Base-by-base conservation (phyloP, 2,113 vertebrate species). In the Serinus canaria region DNA sequence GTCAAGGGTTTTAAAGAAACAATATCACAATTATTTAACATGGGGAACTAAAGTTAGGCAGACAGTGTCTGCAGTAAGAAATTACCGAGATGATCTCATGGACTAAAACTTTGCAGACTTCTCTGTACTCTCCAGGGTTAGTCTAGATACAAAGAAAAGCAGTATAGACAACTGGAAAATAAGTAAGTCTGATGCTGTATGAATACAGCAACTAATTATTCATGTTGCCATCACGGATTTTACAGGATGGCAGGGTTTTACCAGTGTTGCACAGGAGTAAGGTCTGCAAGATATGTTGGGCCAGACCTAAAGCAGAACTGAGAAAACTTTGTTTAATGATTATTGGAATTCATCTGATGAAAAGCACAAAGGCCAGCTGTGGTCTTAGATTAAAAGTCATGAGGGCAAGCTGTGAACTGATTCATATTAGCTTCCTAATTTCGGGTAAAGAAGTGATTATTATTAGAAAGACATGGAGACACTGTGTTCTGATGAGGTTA, bases 1-100 rank as follows among this genome's bases (percentile, higher is more conserved):
- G 90, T 95, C 94, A 95, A 81, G 90, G 82, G 72, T 76, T 96
- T 93, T 95, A 76, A 94, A 94, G 92, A 89, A 95, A 95, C 75
- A 94, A 83, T 90, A 96, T 87, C 3, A 35, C 84, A 85, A 69
- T 90, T 77, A 83, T 82, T 94, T 85, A 94, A 77, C 75, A 52
- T 55, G 46, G 62, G 64, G 62, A 94, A 88, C 83, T 75, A 90
- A 83, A 87, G 64, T 74, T 74, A 86, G 90, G 90, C 91, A 94
- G 90, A 94, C 37, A 92, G 62, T 2, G 87, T 74, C 55, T 73
- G 58, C 41, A 80, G 77, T 90, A 90, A 96, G 52, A 74, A 93
- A 89, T 80, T 44, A 58, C 37, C 63, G 27, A 62, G 76, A 95
- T 95, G 91, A 96, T 56, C 94, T 97, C 91, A 94, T 69, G 63